Base-by-base conservation (phyloP, 2,888 invertebrate genomes). In the Acanthacorydalis orientalis region DNA sequence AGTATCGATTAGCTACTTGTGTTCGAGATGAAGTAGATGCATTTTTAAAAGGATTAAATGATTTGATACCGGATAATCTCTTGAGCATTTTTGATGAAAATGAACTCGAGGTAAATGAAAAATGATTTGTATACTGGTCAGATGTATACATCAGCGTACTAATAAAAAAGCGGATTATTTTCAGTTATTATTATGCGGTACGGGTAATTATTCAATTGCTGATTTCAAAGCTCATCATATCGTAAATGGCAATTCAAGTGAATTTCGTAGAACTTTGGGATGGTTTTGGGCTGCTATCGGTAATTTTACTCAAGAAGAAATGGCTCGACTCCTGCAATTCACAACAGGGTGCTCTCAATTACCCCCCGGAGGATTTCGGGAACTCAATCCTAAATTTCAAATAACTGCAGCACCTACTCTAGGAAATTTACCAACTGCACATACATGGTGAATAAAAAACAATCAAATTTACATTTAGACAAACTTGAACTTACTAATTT, bases 41-140 rank as follows among this genome's bases (percentile, higher is more conserved):
- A 54, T 93, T 95, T 69, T 74, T 92, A 43, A 83, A 87, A 58
- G 95, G 93, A 1, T 77, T 93, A 46, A 86, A 88, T 65, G 83
- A 89, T 63, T 78, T 93, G 39, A 88, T 93, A 59, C 92, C 95
- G 4, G 90, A 90, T 68, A 87, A 90, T 69, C 74, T 93, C 56
- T 74, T 95, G 51, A 88, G 89, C 60, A 91, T 92, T 63, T 93
- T 95, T 68, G 92, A 93, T 68, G 93, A 93, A 68, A 90, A 91
- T 68, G 93, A 95, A 68, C 73, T 95, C 31, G 93, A 95, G 83
- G 89, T 90, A 62, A 62, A 2, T 23, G 23, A 23, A 6, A 23
- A 23, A 23, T 23, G 6, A 23, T 23, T 23, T 4, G 23, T 64
- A 57, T 40, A 43, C 2, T 4, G 6, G 23, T 23, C 2, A 23